Evolutionary conservation across 2,888 invertebrate genomes (phyloP), one percentile per base, ranked within the genome.

Genomic region (Apotomis turbidana): DNA sequence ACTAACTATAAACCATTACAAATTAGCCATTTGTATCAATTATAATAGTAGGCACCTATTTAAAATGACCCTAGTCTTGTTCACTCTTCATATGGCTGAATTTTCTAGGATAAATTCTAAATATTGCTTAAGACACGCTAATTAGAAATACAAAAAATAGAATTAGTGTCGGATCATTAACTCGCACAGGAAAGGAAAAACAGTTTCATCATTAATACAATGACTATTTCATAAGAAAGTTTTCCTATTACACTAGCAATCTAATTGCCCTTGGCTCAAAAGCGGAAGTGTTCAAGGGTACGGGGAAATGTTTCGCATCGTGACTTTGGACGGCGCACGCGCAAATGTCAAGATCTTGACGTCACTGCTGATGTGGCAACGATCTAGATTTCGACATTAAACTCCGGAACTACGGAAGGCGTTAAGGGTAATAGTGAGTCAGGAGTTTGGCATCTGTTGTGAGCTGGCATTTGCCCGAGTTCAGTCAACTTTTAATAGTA

Each of bases 341-440:
- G 79, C 81, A 83, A 90, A 90, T 91, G 90, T 90, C 90, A 90
- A 88, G 87, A 87, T 78, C 82, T 84, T 78, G 76, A 83, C 79
- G 81, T 84, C 80, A 83, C 75, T 57, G 60, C 62, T 64, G 44
- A 74, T 75, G 75, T 78, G 75, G 77, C 75, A 79, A 76, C 75
- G 77, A 74, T 75, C 75, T 71, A 76, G 75, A 80, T 79, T 75
- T 70, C 63, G 69, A 71, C 70, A 73, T 71, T 27, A 46, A 72
- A 68, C 68, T 68, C 73, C 70, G 70, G 70, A 55, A 67, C 62
- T 51, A 27, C 49, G 54, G 12, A 38, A 52, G 44, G 67, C n/a
- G 55, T 54, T 15, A 41, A 55, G 57, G 52, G n/a, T 55, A 62
- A 60, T 12, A 46, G 44, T 63, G 58, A 58, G n/a, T 58, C 63